A percentile compares a stretch with the other conserved stretches of the same genome.
These are phyloP conservation scores for Drosophila rubida DNA, from an alignment of 2,888 invertebrate genomes.

Conservation along the genomic window DNA sequence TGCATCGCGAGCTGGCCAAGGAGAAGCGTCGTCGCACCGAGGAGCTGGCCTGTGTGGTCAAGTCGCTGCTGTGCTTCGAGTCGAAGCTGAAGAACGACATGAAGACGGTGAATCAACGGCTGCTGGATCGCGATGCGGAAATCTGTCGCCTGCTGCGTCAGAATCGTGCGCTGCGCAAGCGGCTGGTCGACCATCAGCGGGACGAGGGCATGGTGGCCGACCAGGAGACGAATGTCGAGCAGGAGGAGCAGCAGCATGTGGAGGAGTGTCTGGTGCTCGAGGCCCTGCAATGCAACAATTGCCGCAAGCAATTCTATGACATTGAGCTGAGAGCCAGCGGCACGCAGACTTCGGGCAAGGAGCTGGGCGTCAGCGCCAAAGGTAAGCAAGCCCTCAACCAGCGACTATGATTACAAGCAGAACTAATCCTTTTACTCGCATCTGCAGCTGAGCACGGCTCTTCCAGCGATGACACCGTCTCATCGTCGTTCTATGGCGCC, in stretches of 20 bases:
- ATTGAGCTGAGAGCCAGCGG: conserved; percentile 81
- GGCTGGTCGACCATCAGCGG: conserved; percentile 64
- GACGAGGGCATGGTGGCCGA: conserved; percentile 74
- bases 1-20: conserved; percentile 83
- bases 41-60: conserved; percentile 84
- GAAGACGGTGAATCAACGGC: conserved; percentile 83
- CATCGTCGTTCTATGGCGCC: conserved; percentile 84
- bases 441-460: conserved; percentile 80
- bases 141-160: conserved; percentile 82
- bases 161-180: conserved; percentile 81
- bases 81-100: conserved; percentile 84
- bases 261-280: conserved; percentile 81
- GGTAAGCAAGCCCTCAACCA: conserved; percentile 61
- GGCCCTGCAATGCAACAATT: conserved; percentile 84
- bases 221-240: conserved; percentile 51
- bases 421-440: not conserved
- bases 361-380: conserved; percentile 70
- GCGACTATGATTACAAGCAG: not conserved
- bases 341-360: conserved; percentile 77
- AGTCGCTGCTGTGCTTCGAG: conserved; percentile 84
- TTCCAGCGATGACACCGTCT: conserved; percentile 85
- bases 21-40: conserved; percentile 83
- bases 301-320: conserved; percentile 84
- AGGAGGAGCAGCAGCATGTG: conserved; percentile 41
- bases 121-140: conserved; percentile 83